phyloP scores from a whole-genome alignment of 2,888 invertebrate genomes.

The Lamproptera curius region DNA sequence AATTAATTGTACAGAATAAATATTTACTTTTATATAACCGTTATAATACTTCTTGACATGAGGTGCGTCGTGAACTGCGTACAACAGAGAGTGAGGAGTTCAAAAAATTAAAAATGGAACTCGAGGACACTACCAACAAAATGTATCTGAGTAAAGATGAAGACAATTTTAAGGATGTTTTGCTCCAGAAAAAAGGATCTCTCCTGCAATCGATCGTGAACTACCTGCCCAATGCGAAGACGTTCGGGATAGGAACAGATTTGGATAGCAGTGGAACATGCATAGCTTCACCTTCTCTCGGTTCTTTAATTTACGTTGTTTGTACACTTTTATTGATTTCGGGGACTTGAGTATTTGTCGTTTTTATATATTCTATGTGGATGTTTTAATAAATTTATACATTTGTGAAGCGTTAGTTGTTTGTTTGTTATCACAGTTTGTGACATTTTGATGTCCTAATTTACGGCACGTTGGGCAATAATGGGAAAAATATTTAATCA shows the following conservation, averaged over 20 bases:
- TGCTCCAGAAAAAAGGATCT: constrained; percentile 1
- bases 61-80: constrained; percentile 37
- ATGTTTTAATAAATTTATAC: too few relatives aligned
- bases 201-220: constrained; percentile 3
- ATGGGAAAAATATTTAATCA: too few relatives aligned
- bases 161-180: too few relatives aligned
- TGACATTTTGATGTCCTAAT: too few relatives aligned
- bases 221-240: constrained; percentile 12
- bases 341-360: too few relatives aligned
- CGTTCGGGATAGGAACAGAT: constrained; percentile 2
- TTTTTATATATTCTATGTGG: too few relatives aligned
- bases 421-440: too few relatives aligned
- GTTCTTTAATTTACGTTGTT: constrained; percentile 5
- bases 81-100: constrained; percentile 12
- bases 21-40: too few relatives aligned
- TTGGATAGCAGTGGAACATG: constrained; percentile 2
- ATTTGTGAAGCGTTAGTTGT: too few relatives aligned
- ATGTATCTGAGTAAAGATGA: neutral
- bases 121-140: neutral
- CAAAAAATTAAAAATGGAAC: neutral
- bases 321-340: constrained; percentile 11
- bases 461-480: too few relatives aligned
- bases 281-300: constrained; percentile 1
- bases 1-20: too few relatives aligned
- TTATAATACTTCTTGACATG: too few relatives aligned